phyloP scores from a whole-genome alignment of 2,113 vertebrate genomes.

The Aphyosemion australe region DNA sequence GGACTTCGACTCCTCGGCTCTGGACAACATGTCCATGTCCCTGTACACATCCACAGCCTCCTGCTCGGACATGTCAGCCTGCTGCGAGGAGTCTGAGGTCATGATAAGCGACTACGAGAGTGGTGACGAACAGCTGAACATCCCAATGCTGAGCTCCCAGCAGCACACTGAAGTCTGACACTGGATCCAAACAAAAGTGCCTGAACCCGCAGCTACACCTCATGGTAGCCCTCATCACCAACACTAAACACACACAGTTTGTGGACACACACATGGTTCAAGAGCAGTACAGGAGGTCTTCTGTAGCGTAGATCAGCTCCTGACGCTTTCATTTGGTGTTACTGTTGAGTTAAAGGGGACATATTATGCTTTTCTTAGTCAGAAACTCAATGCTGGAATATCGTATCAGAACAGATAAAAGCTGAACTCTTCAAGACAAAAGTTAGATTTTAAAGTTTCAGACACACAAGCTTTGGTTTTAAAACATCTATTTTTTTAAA shows the following conservation, averaged over 20 bases:
- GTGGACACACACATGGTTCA: slow-evolving; percentile 39
- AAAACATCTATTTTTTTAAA: neutral
- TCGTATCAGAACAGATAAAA: too few species aligned
- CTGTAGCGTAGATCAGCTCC: slow-evolving; percentile 66
- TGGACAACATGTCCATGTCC: slow-evolving; percentile 91
- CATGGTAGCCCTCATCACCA: slow-evolving; percentile 37
- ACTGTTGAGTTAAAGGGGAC: slow-evolving; percentile 17
- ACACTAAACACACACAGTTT: slow-evolving; percentile 34
- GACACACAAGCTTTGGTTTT: too few species aligned
- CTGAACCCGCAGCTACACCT: slow-evolving; percentile 82
- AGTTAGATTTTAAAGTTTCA: too few species aligned
- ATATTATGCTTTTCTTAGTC: neutral
- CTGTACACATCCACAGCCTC: slow-evolving; percentile 92
- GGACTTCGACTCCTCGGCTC: slow-evolving; percentile 85
- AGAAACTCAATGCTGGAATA: neutral
- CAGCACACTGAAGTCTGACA: slow-evolving; percentile 98
- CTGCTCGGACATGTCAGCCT: slow-evolving; percentile 96
- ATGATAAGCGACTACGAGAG: slow-evolving; percentile 98
- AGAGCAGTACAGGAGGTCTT: slow-evolving; percentile 40
- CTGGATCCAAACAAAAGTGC: slow-evolving; percentile 92
- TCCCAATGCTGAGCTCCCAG: slow-evolving; percentile 89
- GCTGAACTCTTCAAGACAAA: too few species aligned
- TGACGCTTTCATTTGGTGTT: slow-evolving; percentile 61
- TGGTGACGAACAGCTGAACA: slow-evolving; percentile 87
- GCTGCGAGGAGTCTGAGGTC: slow-evolving; percentile 94